Evolutionary conservation across 2,797 vertebrate species (phyloP).

Genomic region (Dendrocincla tyrannina): DNA sequence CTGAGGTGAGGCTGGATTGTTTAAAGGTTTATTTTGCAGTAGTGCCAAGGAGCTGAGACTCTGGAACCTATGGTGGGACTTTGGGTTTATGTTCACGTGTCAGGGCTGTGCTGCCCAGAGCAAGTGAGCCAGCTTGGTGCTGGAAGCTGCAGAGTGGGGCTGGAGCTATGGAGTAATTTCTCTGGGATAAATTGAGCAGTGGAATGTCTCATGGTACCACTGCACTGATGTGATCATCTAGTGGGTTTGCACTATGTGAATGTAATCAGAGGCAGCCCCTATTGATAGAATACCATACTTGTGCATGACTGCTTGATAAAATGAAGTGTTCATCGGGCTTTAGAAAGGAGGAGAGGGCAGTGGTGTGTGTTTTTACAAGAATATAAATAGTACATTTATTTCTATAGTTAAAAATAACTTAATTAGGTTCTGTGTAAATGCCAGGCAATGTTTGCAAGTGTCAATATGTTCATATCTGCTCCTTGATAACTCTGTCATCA

Average conservation of each 20-base stretch:
- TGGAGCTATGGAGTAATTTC: not conserved
- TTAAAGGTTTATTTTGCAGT: not conserved
- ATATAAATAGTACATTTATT: not conserved
- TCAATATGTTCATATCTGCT: not conserved
- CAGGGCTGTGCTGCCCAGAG: not conserved
- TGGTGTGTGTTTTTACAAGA: not conserved
- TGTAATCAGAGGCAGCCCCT: not conserved
- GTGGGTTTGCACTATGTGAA: not conserved
- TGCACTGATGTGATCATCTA: accelerated
- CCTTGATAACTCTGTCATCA: not conserved
- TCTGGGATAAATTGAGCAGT: not conserved
- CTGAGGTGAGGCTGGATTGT: not conserved
- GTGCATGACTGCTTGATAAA: not conserved
- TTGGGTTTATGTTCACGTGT: not conserved
- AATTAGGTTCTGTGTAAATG: not conserved
- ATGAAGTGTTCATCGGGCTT: not conserved
- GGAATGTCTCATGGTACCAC: not conserved
- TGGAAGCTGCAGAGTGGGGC: not conserved
- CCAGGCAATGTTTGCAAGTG: not conserved
- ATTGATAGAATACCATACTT: not conserved
- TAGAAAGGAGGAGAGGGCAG: not conserved
- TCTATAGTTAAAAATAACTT: not conserved
- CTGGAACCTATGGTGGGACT: not conserved
- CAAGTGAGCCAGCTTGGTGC: not conserved
- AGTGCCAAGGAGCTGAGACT: not conserved